Percentiles rank a stretch among this genome's conserved stretches.
These are phyloP conservation scores for Phortica magna DNA, from an alignment of 2,888 invertebrate genomes.

Conservation along the genomic window DNA sequence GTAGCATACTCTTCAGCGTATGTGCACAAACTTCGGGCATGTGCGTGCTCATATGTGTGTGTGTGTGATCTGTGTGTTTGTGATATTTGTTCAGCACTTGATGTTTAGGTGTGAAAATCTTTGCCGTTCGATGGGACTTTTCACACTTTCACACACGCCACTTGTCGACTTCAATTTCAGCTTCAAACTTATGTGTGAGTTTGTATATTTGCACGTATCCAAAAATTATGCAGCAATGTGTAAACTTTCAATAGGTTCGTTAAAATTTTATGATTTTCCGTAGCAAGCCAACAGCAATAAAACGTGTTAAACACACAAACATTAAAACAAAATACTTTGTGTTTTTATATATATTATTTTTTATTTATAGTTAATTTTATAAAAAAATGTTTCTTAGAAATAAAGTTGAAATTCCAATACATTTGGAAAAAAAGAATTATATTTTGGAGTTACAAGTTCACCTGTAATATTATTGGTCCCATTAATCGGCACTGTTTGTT, in stretches of 20 bases:
- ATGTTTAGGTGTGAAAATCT: conserved; percentile 75
- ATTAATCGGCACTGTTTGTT: no score
- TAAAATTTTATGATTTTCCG: conserved; percentile 73
- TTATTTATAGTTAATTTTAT: neutral
- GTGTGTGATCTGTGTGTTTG: conserved; percentile 36
- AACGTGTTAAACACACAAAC: conserved; percentile 36
- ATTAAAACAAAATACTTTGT: conserved; percentile 5
- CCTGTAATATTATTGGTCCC: no score
- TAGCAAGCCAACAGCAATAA: neutral
- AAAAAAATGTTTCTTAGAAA: no score
- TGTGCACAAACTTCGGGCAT: conserved; percentile 37
- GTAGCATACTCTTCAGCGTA: conserved; percentile 65
- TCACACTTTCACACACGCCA: conserved; percentile 60
- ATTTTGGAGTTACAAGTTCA: no score
- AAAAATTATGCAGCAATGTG: conserved; percentile 72
- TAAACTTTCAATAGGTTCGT: conserved; percentile 74
- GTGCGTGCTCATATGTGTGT: conserved; percentile 34
- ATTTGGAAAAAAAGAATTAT: no score
- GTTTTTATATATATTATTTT: neutral
- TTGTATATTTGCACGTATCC: conserved; percentile 28
- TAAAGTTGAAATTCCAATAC: no score
- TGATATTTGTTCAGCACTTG: conserved; percentile 63
- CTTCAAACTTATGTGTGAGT: neutral
- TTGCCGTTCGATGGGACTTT: conserved; percentile 75
- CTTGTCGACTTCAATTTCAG: conserved; percentile 15